phyloP scores from a whole-genome alignment of 1,140 invertebrate species.

The Neodiprion pinetum region DNA sequence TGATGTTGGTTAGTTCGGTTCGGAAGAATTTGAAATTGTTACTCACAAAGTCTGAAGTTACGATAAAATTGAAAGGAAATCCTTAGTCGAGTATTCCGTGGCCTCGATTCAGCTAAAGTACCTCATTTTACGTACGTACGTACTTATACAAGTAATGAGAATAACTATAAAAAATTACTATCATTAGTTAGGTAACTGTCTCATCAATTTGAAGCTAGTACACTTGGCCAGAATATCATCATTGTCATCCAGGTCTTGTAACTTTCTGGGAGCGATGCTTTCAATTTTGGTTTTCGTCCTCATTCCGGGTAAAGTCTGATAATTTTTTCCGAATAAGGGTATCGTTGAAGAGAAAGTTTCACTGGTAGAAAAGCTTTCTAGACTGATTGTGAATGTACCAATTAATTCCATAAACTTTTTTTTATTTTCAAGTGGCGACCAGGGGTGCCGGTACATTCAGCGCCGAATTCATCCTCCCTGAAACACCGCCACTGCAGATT shows the following conservation, averaged over 20 bases:
- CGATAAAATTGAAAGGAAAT: too few species aligned
- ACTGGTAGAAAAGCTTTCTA: neutral
- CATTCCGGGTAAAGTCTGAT: neutral
- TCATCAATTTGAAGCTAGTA: neutral
- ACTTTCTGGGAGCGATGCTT: neutral
- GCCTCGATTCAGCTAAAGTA: too few species aligned
- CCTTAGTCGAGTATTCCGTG: too few species aligned
- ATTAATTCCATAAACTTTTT: neutral
- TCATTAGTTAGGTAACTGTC: neutral
- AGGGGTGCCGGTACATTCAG: neutral
- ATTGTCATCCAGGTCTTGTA: neutral
- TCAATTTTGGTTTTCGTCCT: neutral
- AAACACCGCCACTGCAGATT: neutral
- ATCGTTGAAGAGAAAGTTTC: too few species aligned
- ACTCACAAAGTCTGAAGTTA: too few species aligned
- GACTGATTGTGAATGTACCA: neutral
- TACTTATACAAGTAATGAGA: neutral
- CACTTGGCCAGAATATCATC: neutral
- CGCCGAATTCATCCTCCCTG: neutral
- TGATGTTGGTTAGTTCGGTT: too few species aligned
- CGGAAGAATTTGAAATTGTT: too few species aligned
- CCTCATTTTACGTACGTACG: too few species aligned
- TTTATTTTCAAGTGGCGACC: neutral
- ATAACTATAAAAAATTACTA: neutral
- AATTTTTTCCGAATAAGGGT: neutral